Percentiles rank a stretch among this genome's conserved stretches.
Conservation (phyloP, 1,140 invertebrate species). For the Heliconius eleuchia region DNA sequence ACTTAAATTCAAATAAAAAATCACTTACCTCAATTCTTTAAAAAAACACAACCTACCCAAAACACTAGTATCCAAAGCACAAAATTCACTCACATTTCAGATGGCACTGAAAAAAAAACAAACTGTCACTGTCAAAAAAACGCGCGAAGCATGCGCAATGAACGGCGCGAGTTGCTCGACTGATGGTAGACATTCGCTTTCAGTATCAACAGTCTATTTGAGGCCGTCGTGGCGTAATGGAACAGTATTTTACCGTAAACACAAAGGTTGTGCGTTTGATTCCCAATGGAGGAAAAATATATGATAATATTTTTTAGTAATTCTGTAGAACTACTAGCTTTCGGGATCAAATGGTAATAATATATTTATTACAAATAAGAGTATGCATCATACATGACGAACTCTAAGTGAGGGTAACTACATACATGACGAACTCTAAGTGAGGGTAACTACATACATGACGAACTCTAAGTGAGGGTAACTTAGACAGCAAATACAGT, state of each 20-base stretch:
- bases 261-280: neutral
- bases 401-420: no score
- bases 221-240: neutral
- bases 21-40: neutral
- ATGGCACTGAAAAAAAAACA: conserved; percentile 30
- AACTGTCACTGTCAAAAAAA: conserved; percentile 39
- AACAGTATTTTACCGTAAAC: neutral
- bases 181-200: conserved; percentile 5
- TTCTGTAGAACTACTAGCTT: no score
- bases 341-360: no score
- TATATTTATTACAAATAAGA: no score
- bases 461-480: no score
- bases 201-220: neutral
- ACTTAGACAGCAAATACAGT: no score
- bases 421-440: no score
- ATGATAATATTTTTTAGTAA: no score
- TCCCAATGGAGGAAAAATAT: no score
- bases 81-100: conserved; percentile 43
- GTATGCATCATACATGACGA: no score
- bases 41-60: conserved; percentile 26
- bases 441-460: no score
- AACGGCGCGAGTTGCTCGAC: neutral
- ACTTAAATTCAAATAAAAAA: neutral
- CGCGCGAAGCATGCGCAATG: conserved; percentile 27
- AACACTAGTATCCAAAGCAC: conserved; percentile 19